These are phyloP conservation scores for Suncus etruscus DNA, from an alignment of 2,113 vertebrate species.

Conservation along the genomic window DNA sequence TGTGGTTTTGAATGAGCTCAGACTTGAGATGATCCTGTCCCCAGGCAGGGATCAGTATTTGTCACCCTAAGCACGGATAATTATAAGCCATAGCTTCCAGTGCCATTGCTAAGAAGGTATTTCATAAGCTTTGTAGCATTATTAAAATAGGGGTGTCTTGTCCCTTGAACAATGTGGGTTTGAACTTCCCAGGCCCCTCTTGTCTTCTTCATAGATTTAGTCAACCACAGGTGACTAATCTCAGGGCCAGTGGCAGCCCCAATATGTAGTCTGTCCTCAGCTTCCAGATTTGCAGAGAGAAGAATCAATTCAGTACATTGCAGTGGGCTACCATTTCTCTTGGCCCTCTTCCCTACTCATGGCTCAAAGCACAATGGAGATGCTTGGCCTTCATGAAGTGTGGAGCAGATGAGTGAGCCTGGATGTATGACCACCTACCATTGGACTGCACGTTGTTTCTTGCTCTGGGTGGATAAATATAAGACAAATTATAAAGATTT, in stretches of 20 bases:
- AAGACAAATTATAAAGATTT: conserved; percentile 54
- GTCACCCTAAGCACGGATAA: background rate
- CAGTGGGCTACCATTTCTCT: background rate
- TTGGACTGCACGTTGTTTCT: conserved; percentile 14
- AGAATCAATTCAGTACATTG: background rate
- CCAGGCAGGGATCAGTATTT: background rate
- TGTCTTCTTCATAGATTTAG: background rate
- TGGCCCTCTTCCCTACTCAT: background rate
- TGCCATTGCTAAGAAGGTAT: background rate
- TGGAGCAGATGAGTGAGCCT: background rate
- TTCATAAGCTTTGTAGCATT: background rate
- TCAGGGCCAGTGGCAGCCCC: background rate
- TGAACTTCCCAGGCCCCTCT: background rate
- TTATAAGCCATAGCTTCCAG: background rate
- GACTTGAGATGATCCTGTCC: background rate
- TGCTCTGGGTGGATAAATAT: conserved; percentile 21
- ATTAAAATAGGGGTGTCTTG: background rate
- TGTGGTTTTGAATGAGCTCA: conserved; percentile 42
- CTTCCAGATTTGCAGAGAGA: background rate
- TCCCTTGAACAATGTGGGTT: background rate
- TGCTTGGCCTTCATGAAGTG: background rate
- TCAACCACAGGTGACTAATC: background rate
- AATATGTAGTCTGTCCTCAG: background rate
- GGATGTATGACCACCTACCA: background rate
- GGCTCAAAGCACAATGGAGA: background rate